Evolutionary conservation across 2,888 invertebrate genomes (phyloP).

Genomic region (Patella ulyssiponensis): DNA sequence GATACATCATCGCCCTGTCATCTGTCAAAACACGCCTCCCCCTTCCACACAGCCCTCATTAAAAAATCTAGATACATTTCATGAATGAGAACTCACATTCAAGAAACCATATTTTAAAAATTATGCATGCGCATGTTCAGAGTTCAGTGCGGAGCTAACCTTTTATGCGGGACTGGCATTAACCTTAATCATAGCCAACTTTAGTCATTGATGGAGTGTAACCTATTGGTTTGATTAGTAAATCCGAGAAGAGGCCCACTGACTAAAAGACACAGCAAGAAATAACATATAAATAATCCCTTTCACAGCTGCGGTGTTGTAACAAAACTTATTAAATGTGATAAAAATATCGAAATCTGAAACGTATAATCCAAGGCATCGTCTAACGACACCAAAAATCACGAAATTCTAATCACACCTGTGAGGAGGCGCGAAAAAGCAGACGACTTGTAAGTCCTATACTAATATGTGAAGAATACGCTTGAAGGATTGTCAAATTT

Average conservation of each 20-base stretch:
- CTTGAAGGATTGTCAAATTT: too few relatives aligned
- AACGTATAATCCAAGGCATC: too few relatives aligned
- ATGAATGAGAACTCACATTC: neutral
- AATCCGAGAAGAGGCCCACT: neutral
- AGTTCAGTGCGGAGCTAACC: neutral
- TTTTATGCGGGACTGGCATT: slow-evolving; percentile 1
- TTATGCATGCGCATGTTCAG: slow-evolving; percentile 7
- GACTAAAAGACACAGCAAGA: too few relatives aligned
- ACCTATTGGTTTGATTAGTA: neutral
- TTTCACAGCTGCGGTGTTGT: neutral
- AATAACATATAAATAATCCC: neutral
- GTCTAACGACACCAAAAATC: too few relatives aligned
- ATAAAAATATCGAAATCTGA: too few relatives aligned
- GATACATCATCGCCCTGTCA: neutral
- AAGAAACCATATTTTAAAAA: neutral
- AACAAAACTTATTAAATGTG: too few relatives aligned
- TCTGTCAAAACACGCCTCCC: slow-evolving; percentile 4
- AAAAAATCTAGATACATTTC: slow-evolving; percentile 1
- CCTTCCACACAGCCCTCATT: neutral
- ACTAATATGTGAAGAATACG: too few relatives aligned
- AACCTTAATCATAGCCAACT: neutral
- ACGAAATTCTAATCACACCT: too few relatives aligned
- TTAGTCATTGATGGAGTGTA: neutral
- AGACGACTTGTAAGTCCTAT: too few relatives aligned
- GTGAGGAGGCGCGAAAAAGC: too few relatives aligned